phyloP scores from a whole-genome alignment of 2,113 vertebrate species.

The Romanogobio albipinnatus region DNA sequence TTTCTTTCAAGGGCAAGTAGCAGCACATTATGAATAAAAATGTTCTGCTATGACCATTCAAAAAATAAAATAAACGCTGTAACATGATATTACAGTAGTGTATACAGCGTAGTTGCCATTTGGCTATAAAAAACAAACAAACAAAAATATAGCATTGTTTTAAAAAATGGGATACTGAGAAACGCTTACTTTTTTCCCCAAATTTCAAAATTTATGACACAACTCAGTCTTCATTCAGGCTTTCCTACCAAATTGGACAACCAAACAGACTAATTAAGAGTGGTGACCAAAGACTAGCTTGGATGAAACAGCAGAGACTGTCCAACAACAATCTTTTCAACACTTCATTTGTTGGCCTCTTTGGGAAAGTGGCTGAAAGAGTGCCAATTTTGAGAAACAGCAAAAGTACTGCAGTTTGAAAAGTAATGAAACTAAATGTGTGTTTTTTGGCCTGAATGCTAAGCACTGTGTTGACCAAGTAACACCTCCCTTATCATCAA shows the following conservation, averaged over 20 bases:
- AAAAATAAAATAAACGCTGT: background rate
- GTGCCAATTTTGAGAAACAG: constrained; percentile 2
- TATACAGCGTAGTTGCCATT: too few relatives aligned
- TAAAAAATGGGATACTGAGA: too few relatives aligned
- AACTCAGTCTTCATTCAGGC: background rate
- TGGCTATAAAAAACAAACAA: background rate
- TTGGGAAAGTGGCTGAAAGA: background rate
- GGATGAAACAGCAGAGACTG: background rate
- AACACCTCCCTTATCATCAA: background rate
- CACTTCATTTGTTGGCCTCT: background rate
- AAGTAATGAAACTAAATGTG: constrained; percentile 3
- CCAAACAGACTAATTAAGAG: background rate
- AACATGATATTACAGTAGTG: background rate
- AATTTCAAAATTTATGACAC: background rate
- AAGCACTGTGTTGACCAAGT: background rate
- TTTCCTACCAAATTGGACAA: background rate
- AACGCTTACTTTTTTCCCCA: too few relatives aligned
- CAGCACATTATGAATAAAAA: background rate
- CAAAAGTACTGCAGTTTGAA: background rate
- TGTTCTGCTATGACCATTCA: background rate
- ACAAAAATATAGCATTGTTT: too few relatives aligned
- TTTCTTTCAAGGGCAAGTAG: background rate
- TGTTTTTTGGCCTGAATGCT: background rate
- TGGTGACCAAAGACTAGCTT: background rate
- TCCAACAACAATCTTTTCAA: constrained; percentile 4